Evolutionary conservation across 2,797 vertebrate genomes (phyloP).

Genomic region (Acipenser ruthenus): DNA sequence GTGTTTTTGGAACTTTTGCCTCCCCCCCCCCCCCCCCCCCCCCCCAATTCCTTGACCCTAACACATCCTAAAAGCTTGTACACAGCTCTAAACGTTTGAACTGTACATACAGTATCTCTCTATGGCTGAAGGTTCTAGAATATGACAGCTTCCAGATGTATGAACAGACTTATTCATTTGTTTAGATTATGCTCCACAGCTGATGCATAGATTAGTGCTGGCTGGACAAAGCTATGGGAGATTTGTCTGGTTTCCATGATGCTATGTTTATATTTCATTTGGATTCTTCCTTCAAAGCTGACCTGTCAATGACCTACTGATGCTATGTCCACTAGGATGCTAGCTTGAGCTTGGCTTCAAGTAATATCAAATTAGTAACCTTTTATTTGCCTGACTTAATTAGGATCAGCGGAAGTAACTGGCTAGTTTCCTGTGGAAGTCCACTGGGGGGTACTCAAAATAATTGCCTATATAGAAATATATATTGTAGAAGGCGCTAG

Average conservation of each 20-base stretch:
- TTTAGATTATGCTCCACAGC: slow-evolving; percentile 86
- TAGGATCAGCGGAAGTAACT: not conserved
- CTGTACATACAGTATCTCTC: slow-evolving; percentile 16
- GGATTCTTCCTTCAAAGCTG: slow-evolving; percentile 72
- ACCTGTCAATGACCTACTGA: slow-evolving; percentile 72
- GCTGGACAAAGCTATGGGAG: slow-evolving; percentile 71
- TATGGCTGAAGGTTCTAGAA: slow-evolving; percentile 57
- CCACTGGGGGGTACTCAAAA: not conserved
- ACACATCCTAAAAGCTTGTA: slow-evolving; percentile 24
- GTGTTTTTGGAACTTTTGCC: not conserved
- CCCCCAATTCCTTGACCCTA: slow-evolving; percentile 20
- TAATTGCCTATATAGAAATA: no score
- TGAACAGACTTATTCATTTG: slow-evolving; percentile 74
- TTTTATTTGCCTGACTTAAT: not conserved
- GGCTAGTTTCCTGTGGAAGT: not conserved
- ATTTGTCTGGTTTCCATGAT: slow-evolving; percentile 71
- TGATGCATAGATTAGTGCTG: slow-evolving; percentile 89
- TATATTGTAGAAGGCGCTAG: no score
- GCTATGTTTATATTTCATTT: slow-evolving; percentile 85
- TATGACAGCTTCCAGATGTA: slow-evolving; percentile 89
- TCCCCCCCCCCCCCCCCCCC: not conserved
- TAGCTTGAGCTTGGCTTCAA: slow-evolving; percentile 33
- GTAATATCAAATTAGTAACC: slow-evolving; percentile 1
- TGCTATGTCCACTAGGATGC: slow-evolving; percentile 63
- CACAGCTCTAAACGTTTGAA: slow-evolving; percentile 34